Percentiles rank a stretch among this genome's conserved stretches.
Evolutionary conservation across 2,888 invertebrate species (phyloP).

Genomic region (Diabrotica balteata): DNA sequence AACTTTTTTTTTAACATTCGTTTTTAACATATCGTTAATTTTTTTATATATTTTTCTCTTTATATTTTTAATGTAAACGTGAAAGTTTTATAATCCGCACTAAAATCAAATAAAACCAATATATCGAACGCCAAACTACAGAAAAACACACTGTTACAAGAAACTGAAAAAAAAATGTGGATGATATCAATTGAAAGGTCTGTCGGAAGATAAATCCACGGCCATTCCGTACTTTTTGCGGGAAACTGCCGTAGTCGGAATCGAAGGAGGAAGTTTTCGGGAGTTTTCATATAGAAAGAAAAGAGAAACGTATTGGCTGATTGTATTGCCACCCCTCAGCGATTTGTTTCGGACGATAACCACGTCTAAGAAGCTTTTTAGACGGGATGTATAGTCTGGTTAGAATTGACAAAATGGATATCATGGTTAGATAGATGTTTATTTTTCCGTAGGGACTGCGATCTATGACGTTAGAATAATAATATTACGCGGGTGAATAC

Average conservation of each 20-base stretch:
- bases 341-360: slow-evolving; percentile 59
- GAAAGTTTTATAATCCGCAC: too few relatives aligned
- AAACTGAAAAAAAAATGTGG: slow-evolving; percentile 21
- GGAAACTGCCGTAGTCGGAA: slow-evolving; percentile 43
- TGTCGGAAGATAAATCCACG: slow-evolving; percentile 47
- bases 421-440: neutral
- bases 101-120: too few relatives aligned
- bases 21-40: too few relatives aligned
- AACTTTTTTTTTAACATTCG: too few relatives aligned
- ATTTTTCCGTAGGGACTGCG: too few relatives aligned
- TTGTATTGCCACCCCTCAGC: slow-evolving; percentile 52
- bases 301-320: slow-evolving; percentile 38
- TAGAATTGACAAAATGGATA: neutral
- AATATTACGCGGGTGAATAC: too few relatives aligned
- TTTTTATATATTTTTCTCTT: too few relatives aligned
- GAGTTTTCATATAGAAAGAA: slow-evolving; percentile 38
- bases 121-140: too few relatives aligned
- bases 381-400: slow-evolving; percentile 16
- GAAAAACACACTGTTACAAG: slow-evolving; percentile 4
- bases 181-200: slow-evolving; percentile 38
- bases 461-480: too few relatives aligned
- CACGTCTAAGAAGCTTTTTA: slow-evolving; percentile 51
- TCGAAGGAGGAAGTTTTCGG: slow-evolving; percentile 34
- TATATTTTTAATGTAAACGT: too few relatives aligned
- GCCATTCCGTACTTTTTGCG: slow-evolving; percentile 43